phyloP scores from a whole-genome alignment of 64 coral and sea anemone species.

The Pachyseris speciosa region DNA sequence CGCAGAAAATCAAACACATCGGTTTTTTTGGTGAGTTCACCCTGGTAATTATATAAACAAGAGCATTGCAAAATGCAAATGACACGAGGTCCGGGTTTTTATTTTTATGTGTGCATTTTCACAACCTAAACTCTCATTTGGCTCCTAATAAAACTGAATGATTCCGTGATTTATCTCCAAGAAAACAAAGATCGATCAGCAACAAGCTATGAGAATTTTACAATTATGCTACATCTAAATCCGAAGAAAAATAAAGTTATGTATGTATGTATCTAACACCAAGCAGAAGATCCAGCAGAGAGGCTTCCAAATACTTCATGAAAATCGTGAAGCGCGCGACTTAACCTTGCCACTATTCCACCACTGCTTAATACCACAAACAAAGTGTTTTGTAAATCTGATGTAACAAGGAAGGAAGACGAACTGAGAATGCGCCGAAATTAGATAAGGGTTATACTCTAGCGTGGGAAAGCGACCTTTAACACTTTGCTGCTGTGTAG shows the following conservation, averaged over 20 bases:
- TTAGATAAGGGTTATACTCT: constrained; percentile 12
- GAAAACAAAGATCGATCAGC: not conserved
- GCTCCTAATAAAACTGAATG: not conserved
- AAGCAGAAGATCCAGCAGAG: not conserved
- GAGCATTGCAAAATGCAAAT: constrained; percentile 2
- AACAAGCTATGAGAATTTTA: not conserved
- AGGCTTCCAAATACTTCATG: not conserved
- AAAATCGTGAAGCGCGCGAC: not conserved
- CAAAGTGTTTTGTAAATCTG: constrained; percentile 12
- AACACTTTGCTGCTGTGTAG: not conserved
- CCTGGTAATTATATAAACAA: not conserved
- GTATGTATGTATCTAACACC: too few species aligned
- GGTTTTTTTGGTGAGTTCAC: not conserved
- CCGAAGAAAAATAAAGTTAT: too few species aligned
- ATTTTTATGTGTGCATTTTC: not conserved
- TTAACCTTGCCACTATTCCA: not conserved
- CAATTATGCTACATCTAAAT: not conserved
- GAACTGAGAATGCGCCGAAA: not conserved
- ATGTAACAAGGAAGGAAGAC: not conserved
- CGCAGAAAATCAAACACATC: not conserved
- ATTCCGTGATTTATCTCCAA: not conserved
- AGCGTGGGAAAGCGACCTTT: constrained; percentile 58
- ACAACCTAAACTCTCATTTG: not conserved
- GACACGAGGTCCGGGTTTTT: constrained; percentile 13
- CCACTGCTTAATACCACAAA: not conserved